phyloP scores from a whole-genome alignment of 2,797 vertebrate genomes.

The Phoeniculus purpureus region DNA sequence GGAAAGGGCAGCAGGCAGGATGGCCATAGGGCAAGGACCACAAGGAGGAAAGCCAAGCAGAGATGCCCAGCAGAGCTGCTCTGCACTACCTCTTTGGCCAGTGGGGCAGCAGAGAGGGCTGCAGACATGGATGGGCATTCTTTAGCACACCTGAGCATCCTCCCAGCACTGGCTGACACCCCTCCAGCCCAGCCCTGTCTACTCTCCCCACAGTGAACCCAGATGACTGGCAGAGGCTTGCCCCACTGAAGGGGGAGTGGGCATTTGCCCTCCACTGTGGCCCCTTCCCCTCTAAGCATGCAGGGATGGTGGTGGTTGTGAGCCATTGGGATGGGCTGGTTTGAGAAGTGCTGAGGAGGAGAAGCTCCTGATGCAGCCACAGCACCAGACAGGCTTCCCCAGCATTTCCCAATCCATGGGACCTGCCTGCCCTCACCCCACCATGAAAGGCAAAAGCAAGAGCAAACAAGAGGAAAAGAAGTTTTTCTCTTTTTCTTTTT shows the following conservation, averaged over 20 bases:
- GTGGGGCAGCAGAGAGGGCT: not conserved
- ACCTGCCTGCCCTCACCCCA: not conserved
- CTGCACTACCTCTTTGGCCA: not conserved
- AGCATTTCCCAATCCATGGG: not conserved
- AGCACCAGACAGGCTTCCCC: not conserved
- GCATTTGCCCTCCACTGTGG: accelerated
- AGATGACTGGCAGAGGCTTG: not conserved
- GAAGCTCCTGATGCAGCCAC: accelerated
- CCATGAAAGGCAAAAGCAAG: not conserved
- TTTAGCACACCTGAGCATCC: not conserved
- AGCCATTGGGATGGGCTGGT: not conserved
- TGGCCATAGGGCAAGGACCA: not conserved
- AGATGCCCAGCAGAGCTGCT: not conserved
- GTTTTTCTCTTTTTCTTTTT: not conserved
- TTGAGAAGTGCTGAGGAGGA: not conserved
- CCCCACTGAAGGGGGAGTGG: not conserved
- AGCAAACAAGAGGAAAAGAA: not conserved
- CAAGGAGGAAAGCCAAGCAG: not conserved
- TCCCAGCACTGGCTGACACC: too few relatives aligned
- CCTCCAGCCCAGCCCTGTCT: accelerated
- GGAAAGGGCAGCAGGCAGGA: too few relatives aligned
- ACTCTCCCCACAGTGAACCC: accelerated
- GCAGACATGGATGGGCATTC: accelerated
- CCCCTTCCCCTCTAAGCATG: accelerated
- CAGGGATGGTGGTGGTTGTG: accelerated